Evolutionary conservation across 2,888 invertebrate species (phyloP).

Genomic region (Caenorhabditis sulstoni): DNA sequence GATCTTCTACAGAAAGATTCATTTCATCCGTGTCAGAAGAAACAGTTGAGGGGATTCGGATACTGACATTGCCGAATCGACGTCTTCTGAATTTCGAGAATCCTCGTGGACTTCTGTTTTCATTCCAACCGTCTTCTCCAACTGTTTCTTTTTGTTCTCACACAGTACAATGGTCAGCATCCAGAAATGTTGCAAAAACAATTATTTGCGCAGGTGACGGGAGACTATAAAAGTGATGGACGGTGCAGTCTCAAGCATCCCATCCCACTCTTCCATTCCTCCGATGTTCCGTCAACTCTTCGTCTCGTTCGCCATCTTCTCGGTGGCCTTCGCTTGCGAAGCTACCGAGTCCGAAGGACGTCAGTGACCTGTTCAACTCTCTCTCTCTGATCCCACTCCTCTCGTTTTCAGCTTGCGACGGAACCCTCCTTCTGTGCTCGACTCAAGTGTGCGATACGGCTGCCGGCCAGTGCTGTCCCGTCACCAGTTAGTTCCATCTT

Average conservation of each 20-base stretch:
- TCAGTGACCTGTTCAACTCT: slow-evolving; percentile 1
- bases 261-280: slow-evolving; percentile 16
- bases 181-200: slow-evolving; percentile 29
- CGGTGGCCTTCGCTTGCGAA: slow-evolving; percentile 29
- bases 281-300: slow-evolving; percentile 39
- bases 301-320: slow-evolving; percentile 32
- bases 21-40: too few species aligned
- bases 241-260: slow-evolving; percentile 3
- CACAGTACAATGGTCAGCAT: slow-evolving; percentile 33
- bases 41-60: too few species aligned
- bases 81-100: background rate
- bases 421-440: background rate
- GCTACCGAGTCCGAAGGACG: slow-evolving; percentile 34
- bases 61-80: background rate
- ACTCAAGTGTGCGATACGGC: slow-evolving; percentile 38
- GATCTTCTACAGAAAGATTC: too few species aligned
- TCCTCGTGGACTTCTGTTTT: background rate
- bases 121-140: background rate
- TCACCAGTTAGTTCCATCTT: slow-evolving; percentile 30
- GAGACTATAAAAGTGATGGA: slow-evolving; percentile 15
- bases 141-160: background rate
- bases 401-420: slow-evolving; percentile 35
- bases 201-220: slow-evolving; percentile 26
- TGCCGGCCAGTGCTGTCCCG: slow-evolving; percentile 37
- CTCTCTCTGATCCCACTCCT: background rate